Evolutionary conservation across 2,797 vertebrate species (phyloP).

Genomic region (Mergus octosetaceus): DNA sequence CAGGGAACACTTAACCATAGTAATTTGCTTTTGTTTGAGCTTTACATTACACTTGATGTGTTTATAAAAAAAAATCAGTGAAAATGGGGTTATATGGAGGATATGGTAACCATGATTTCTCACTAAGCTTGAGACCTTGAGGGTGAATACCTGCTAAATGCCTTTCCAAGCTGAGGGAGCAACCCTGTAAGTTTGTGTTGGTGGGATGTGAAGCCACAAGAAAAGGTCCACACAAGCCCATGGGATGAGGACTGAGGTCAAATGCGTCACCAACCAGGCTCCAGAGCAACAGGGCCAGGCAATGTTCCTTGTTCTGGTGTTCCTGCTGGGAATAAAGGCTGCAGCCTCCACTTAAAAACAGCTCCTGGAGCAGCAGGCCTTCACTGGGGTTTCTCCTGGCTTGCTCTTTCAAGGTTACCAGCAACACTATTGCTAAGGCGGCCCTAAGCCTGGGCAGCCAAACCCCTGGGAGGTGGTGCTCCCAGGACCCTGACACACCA

Average conservation of each 20-base stretch:
- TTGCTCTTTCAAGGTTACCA: not conserved
- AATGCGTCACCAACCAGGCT: not conserved
- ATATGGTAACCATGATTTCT: not conserved
- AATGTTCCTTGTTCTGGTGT: too few relatives aligned
- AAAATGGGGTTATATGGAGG: not conserved
- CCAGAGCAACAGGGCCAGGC: not conserved
- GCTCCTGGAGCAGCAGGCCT: not conserved
- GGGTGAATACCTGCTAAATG: not conserved
- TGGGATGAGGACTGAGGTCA: not conserved
- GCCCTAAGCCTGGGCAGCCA: not conserved
- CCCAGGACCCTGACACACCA: not conserved
- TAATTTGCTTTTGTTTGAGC: not conserved
- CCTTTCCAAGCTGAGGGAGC: not conserved
- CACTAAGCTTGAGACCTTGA: not conserved
- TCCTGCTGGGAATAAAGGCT: not conserved
- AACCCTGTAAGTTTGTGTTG: not conserved
- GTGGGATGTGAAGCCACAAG: not conserved
- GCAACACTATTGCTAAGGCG: not conserved
- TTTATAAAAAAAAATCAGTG: not conserved
- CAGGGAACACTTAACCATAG: not conserved
- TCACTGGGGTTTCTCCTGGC: not conserved
- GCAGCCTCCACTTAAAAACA: not conserved
- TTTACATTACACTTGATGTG: not conserved
- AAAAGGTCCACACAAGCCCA: not conserved
- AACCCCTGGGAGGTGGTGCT: not conserved